Percentiles rank a stretch among this genome's conserved stretches.
Evolutionary conservation across 2,113 vertebrate species (phyloP).

Genomic region (Collichthys lucidus): DNA sequence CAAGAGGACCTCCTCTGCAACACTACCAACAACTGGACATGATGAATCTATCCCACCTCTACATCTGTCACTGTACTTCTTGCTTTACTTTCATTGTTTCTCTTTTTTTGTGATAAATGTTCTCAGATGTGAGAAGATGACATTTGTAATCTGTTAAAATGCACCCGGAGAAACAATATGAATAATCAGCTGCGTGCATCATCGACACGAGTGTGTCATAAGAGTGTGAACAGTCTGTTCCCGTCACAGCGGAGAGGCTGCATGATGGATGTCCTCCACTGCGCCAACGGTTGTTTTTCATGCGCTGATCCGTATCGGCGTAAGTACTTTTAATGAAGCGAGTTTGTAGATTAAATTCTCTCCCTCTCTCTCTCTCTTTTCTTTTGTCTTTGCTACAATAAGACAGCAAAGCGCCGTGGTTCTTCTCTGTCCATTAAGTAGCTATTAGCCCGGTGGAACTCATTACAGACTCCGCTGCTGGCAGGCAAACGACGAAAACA

Average conservation of each 20-base stretch:
- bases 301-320: constrained; percentile 17
- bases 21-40: too few relatives aligned
- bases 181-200: constrained; percentile 24
- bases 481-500: constrained; percentile 49
- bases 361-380: neutral
- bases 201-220: constrained; percentile 4
- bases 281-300: neutral
- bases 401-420: neutral
- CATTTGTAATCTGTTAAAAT: neutral
- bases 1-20: too few relatives aligned
- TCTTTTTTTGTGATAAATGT: neutral
- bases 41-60: too few relatives aligned
- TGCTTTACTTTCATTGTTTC: too few relatives aligned
- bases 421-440: constrained; percentile 54
- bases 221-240: constrained; percentile 19
- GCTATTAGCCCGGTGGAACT: constrained; percentile 44
- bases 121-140: neutral
- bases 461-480: constrained; percentile 49
- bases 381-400: neutral
- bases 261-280: neutral
- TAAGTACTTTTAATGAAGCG: constrained; percentile 53
- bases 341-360: constrained; percentile 27
- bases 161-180: neutral
- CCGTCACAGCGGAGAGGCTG: neutral
- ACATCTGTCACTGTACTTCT: too few relatives aligned